Conservation (phyloP, 30 jellyfish, hydroid and myxozoan genomes). For the Aurelia aurita complex sp. Pacific region DNA sequence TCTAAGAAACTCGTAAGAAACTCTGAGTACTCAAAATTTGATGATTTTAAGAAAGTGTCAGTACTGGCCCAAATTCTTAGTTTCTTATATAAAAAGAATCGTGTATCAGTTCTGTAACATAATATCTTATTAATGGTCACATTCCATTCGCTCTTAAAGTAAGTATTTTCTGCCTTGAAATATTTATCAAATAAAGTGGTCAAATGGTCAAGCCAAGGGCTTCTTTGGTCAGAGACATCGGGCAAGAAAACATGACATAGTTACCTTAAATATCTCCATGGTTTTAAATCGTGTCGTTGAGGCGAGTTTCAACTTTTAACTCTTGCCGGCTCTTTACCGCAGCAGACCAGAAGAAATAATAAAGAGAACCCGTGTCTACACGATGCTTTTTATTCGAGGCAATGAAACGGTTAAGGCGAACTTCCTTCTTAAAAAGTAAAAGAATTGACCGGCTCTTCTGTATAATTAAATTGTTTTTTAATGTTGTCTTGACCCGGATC, state of each 20-base stretch:
- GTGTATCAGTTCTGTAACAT: no score
- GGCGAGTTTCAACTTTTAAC: constrained; percentile 2
- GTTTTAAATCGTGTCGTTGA: not conserved
- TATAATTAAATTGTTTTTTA: constrained; percentile 57
- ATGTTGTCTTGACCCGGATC: constrained; percentile 69
- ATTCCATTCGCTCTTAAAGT: no score
- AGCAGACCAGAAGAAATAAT: constrained; percentile 6
- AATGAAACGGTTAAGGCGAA: constrained; percentile 25
- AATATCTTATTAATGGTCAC: no score
- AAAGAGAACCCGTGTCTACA: constrained; percentile 11
- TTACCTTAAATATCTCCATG: constrained; percentile 28
- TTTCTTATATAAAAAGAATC: no score
- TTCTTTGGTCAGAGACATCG: no score
- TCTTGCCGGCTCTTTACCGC: constrained; percentile 44
- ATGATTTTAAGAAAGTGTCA: no score
- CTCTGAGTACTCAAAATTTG: no score
- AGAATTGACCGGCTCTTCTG: constrained; percentile 69
- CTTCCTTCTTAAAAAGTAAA: constrained; percentile 69
- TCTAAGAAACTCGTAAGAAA: no score
- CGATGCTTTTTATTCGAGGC: constrained; percentile 3
- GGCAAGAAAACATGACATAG: not conserved
- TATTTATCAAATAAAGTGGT: no score
- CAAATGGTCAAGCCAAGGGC: no score
- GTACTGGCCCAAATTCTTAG: no score
- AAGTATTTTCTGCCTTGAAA: no score